Conservation (phyloP, 2,113 vertebrate genomes). For the Bufo bufo region DNA sequence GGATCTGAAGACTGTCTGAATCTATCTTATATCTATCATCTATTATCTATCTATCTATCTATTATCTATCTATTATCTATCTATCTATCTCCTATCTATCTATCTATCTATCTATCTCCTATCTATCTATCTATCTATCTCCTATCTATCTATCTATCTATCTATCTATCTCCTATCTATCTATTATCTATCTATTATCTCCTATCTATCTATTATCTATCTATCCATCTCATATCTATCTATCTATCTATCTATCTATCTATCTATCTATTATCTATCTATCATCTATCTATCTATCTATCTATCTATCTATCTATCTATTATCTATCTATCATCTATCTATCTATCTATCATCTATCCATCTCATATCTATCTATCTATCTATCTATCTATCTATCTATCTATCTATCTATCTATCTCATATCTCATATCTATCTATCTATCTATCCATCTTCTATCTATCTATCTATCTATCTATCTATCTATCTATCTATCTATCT, state of each 20-base stretch:
- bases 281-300: neutral
- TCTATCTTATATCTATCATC: neutral
- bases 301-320: neutral
- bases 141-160: slow-evolving; percentile 22
- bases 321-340: neutral
- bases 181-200: neutral
- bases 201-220: neutral
- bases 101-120: slow-evolving; percentile 17
- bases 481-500: too few species aligned
- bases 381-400: neutral
- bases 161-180: slow-evolving; percentile 14
- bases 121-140: slow-evolving; percentile 33
- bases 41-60: neutral
- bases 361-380: neutral
- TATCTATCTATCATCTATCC: neutral
- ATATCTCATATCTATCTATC: too few species aligned
- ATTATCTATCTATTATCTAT: slow-evolving; percentile 13
- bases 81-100: slow-evolving; percentile 22
- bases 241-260: slow-evolving; percentile 27
- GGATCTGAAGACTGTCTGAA: too few species aligned
- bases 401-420: slow-evolving; percentile 8
- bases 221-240: slow-evolving; percentile 25
- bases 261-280: neutral
- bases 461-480: too few species aligned
- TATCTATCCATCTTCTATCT: too few species aligned